Conservation (phyloP, 1,140 invertebrate species). For the Danaus melanippus region DNA sequence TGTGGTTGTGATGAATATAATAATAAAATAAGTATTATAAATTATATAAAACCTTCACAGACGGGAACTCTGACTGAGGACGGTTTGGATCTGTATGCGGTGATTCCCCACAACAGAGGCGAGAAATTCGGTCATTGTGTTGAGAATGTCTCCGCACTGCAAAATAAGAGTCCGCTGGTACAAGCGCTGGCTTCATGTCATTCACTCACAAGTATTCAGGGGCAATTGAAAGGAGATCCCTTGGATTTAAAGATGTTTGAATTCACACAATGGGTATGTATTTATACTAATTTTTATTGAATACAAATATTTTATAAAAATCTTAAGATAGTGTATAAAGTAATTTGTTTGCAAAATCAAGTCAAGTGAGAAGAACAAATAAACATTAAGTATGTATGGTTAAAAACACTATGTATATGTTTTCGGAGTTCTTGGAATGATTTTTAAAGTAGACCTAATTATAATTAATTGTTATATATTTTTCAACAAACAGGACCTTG, state of each 20-base stretch:
- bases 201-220: slow-evolving; percentile 86
- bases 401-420: too few species aligned
- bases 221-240: slow-evolving; percentile 84
- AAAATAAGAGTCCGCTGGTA: slow-evolving; percentile 65
- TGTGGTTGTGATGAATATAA: not conserved
- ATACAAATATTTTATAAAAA: too few species aligned
- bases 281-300: not conserved
- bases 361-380: too few species aligned
- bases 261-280: slow-evolving; percentile 82
- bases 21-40: not conserved
- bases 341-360: too few species aligned
- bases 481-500: slow-evolving; percentile 72
- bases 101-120: slow-evolving; percentile 75
- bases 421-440: too few species aligned
- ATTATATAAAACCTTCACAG: slow-evolving; percentile 43
- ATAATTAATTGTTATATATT: too few species aligned
- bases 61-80: slow-evolving; percentile 97
- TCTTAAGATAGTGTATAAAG: not conserved
- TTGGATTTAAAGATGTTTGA: slow-evolving; percentile 92
- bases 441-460: too few species aligned
- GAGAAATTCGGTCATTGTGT: slow-evolving; percentile 75
- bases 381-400: too few species aligned
- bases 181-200: slow-evolving; percentile 86
- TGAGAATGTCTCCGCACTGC: slow-evolving; percentile 68
- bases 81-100: slow-evolving; percentile 92